Evolutionary conservation across 2,888 invertebrate genomes (phyloP), one percentile per base, ranked within the genome.

Genomic region (Callyntrura guangdongensis): DNA sequence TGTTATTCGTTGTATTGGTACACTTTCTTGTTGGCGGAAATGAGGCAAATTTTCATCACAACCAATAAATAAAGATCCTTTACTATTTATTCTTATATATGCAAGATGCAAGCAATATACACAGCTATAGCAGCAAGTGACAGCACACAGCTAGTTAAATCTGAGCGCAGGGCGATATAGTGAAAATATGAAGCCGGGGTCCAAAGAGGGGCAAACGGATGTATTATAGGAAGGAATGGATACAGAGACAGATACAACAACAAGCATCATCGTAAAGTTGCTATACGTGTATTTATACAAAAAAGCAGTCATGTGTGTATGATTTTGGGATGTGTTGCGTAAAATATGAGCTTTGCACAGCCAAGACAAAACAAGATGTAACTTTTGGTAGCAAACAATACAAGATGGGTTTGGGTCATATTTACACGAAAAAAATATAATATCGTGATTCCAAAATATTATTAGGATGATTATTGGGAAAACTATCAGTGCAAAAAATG

Each of bases 401-500:
- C 2, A 53, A 53, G 5, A 6, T 53, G 59, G n/a, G 36, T 36
- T 6, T 36, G 36, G 36, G 36, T 36, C 36, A 36, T 36, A 36
- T 36, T 36, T 36, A 36, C 36, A 36, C 36, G 36, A n/a, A 47
- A n/a, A 47, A 25, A 74, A 47, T 45, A 17, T 45, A 74, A 77
- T 74, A 77, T 77, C 20, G 77, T n/a, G 25, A 17, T 81, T 53
- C 25, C 27, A 22, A 67, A 69, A 69, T 53, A 69, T 69, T 67
- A 69, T 53, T 69, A 27, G 56, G 17, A 74, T 36, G 17, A 36
- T 59, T 27, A 69, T 49, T 17, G n/a, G 61, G 56, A 77, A 17
- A 22, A 47, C 81, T 69, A 83, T 74, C 90, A 84, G 67, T 91
- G 91, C 83, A 90, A 92, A 92, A 61, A 92, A 91, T 92, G 90